Evolutionary conservation across 2,113 vertebrate genomes (phyloP).

Genomic region (Sinosuthora webbiana): DNA sequence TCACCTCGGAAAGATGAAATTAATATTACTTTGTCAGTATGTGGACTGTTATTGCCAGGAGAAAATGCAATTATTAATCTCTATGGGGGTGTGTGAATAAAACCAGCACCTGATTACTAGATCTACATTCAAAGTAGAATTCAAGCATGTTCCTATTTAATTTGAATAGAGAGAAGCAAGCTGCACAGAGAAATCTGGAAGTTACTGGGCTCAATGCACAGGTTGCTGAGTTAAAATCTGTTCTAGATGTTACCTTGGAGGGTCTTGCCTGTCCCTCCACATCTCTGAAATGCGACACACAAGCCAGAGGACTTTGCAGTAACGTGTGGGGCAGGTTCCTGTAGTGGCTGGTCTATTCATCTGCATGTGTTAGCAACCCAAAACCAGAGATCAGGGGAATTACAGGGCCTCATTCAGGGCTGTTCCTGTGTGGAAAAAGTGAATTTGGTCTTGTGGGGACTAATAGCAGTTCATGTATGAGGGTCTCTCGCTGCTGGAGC

Average conservation of each 20-base stretch:
- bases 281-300: not conserved
- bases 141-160: not conserved
- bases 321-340: not conserved
- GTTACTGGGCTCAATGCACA: not conserved
- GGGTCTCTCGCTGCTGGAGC: not conserved
- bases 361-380: not conserved
- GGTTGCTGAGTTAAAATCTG: not conserved
- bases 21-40: not conserved
- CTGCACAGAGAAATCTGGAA: not conserved
- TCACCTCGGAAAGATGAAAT: not conserved
- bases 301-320: not conserved
- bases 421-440: not conserved
- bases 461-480: not conserved
- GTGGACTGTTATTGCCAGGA: not conserved
- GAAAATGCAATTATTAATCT: not conserved
- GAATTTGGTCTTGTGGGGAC: not conserved
- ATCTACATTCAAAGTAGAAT: not conserved
- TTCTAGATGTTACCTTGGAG: not conserved
- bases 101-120: not conserved
- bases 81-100: not conserved
- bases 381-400: not conserved
- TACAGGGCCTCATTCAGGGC: not conserved
- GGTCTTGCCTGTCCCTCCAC: not conserved
- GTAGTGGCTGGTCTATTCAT: not conserved
- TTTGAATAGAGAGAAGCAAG: not conserved